Evolutionary conservation across 64 coral and sea anemone species (phyloP), one percentile per base, ranked within the genome.

Genomic region (Dendronephthya gigantea): DNA sequence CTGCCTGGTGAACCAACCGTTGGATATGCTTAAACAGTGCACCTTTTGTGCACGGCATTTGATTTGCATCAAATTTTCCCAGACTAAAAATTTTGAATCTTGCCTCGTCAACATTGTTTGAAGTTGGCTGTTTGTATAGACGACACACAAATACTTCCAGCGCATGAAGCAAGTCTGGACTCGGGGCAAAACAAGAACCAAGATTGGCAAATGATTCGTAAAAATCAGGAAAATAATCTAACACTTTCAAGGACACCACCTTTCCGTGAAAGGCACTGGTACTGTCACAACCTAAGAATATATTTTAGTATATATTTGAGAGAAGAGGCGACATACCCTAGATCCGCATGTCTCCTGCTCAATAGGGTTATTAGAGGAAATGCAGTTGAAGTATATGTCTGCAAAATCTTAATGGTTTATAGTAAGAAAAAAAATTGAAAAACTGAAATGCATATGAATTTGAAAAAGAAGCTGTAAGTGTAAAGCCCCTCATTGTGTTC

Each of bases 31-130:
- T 76, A 76, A 2, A 12, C 69, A 76, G 34, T 2, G 69, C n/a
- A 76, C 34, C 28, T 76, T 34, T 76, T 76, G 69, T 76, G 69
- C 69, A 76, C 9, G n/a, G 69, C 69, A 76, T 76, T 76, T 76
- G 69, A 76, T 76, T 30, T 15, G 35, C 69, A 16, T 30, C 28
- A 29, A 33, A 76, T 76, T 76, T 76, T 4, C 69, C 69, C 11
- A 76, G 28, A 76, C 69, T 38, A 29, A 76, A 76, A 76, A 76
- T 76, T 28, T 76, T 76, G 29, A 76, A 76, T 76, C 69, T 76
- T 38, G 69, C 31, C 69, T 76, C 35, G 31, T 76, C 35, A 76
- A 76, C 69, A 4, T 76, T 76, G 69, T 37, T 76, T 16, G 31
- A 31, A 34, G 69, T 76, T 76, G 3, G 19, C 58, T 66, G 69